Evolutionary conservation across 2,888 invertebrate genomes (phyloP), one percentile per base, ranked within the genome.

Genomic region (Athrips mouffetella): DNA sequence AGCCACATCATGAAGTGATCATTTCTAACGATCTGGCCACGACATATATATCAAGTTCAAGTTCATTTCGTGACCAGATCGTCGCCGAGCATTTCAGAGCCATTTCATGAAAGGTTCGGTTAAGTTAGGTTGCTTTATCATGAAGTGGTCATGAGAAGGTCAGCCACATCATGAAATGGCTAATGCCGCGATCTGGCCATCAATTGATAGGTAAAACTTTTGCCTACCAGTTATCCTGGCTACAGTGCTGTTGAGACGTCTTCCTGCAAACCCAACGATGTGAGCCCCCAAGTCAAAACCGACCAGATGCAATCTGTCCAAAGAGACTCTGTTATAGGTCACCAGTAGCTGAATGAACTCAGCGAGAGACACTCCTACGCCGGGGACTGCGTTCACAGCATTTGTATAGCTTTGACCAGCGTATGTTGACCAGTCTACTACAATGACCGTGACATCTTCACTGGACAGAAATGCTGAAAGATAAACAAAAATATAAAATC

Each of bases 271-370:
- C 1, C 80, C 80, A 30, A 64, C 76, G 4, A 76, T 57, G 42
- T 82, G 80, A 4, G 80, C 81, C 11, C 82, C 81, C 1, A 81
- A 69, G 39, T 68, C 59, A 47, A 80, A 82, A 0, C 81, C 82
- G 1, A 81, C 66, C 3, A 82, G 41, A 39, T 80, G 81, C 7
- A 76, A 41, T 0, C 53, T 48, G 1, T 45, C 33, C 2, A 59
- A 35, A 0, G 51, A 18, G 3, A 65, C 58, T n/a, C 50, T 50
- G 0, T 44, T 37, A 0, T 47, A 51, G 0, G n/a, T 13, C 1
- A 58, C 56, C 5, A 73, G 49, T 1, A 37, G 6, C 2, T 30
- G 8, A 3, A 80, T 59, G 10, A 73, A 60, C 1, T 48, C 20
- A 3, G 63, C 70, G 6, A 79, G 11, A 8, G 53, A 39, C 0